Evolutionary conservation across 2,888 invertebrate genomes (phyloP).

Genomic region (Drosophila putrida): DNA sequence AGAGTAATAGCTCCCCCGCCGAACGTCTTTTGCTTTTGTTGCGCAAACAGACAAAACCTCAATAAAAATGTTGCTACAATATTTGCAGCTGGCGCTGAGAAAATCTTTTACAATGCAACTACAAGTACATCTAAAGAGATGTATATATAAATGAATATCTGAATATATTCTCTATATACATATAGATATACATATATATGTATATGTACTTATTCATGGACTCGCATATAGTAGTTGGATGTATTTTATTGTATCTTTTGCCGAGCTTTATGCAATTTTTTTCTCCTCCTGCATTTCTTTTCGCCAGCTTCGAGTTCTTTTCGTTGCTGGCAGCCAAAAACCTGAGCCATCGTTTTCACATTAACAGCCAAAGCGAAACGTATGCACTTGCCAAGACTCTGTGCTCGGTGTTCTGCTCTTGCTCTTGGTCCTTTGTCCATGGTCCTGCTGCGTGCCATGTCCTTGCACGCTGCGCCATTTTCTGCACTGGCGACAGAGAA

Average conservation of each 20-base stretch:
- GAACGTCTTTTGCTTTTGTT: slow-evolving; percentile 68
- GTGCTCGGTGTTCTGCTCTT: slow-evolving; percentile 8
- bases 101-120: slow-evolving; percentile 70
- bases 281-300: slow-evolving; percentile 40
- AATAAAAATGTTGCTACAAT: slow-evolving; percentile 81
- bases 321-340: slow-evolving; percentile 63
- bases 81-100: slow-evolving; percentile 76
- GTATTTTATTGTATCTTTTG: slow-evolving; percentile 60
- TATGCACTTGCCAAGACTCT: slow-evolving; percentile 76
- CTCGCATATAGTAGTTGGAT: slow-evolving; percentile 37
- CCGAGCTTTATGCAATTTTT: slow-evolving; percentile 57
- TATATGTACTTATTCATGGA: slow-evolving; percentile 36
- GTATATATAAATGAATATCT: slow-evolving; percentile 14
- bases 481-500: slow-evolving; percentile 10
- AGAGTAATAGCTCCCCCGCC: slow-evolving; percentile 63
- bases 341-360: slow-evolving; percentile 82
- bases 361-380: slow-evolving; percentile 80
- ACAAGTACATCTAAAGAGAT: slow-evolving; percentile 39
- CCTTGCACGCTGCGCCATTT: slow-evolving; percentile 54
- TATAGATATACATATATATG: slow-evolving; percentile 11
- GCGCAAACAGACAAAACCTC: slow-evolving; percentile 80
- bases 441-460: slow-evolving; percentile 54
- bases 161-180: slow-evolving; percentile 16
- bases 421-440: too few relatives aligned
- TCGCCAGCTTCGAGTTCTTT: slow-evolving; percentile 36